Evolutionary conservation across 1,140 invertebrate species (phyloP), one percentile per base, ranked within the genome.

Genomic region (Luehdorfia chinensis): DNA sequence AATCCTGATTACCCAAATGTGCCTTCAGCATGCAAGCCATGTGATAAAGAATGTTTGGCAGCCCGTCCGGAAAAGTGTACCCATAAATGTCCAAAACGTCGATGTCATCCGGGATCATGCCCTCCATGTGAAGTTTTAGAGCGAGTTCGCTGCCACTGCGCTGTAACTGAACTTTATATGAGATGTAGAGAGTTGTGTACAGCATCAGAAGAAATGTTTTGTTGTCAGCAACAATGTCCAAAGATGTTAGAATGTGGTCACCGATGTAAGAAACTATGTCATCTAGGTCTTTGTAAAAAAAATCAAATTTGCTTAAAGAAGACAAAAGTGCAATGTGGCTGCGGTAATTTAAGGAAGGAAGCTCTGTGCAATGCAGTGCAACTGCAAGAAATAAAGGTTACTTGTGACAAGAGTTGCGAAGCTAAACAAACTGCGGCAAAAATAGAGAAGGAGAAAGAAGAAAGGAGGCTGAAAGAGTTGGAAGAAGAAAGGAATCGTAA

Each of bases 151-250:
- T 98, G 96, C 59, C 94, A 96, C 69, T 98, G 96, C 72, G 90
- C 91, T 0, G 87, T 94, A 1, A 92, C 91, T 43, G 90, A 93
- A 31, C 75, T 94, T 7, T 94, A 94, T 54, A 87, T 95, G 27
- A 84, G 90, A 14, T 97, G 96, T 68, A 74, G 75, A 21, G 90
- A 93, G 58, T 90, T 94, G 64, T 90, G 88, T 4, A 74, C 77
- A 7, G 84, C 90, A 1, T 87, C 90, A 18, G 89, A 80, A 21
- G 78, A 87, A 53, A 73, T 93, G 54, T 87, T 92, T 15, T 92
- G 91, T 47, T 97, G 95, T 73, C 91, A 92, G 33, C 95, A 95
- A 75, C 94, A 94, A 48, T 98, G 97, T 74, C 93, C 95, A 1
- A 95, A 93, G 86, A 92, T 92, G 89, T 91, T 92, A 60, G 57